Evolutionary conservation across 2,888 invertebrate genomes (phyloP).

Genomic region (Glyphotaelius pellucidus): DNA sequence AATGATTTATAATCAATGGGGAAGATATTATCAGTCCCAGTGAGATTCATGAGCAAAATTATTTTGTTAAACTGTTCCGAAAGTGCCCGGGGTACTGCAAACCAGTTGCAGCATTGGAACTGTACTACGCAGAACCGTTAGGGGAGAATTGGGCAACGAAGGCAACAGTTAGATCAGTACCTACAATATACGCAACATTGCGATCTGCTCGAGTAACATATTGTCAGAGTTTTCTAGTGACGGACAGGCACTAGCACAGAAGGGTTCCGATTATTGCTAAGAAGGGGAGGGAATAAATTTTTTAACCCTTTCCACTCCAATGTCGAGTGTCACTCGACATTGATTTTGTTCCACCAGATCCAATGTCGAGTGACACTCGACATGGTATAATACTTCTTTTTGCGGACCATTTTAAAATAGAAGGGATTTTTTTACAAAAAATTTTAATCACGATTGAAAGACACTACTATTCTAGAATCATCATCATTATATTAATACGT

Average conservation of each 20-base stretch:
- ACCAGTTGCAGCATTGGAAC: conserved; percentile 2
- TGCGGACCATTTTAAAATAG: too few relatives aligned
- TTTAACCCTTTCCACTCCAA: too few relatives aligned
- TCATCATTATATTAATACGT: too few relatives aligned
- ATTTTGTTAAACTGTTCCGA: conserved; percentile 18
- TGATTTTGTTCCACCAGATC: too few relatives aligned
- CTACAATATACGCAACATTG: background rate
- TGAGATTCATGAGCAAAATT: conserved; percentile 2
- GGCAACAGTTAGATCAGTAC: background rate
- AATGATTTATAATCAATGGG: conserved; percentile 15
- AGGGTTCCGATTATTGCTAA: background rate
- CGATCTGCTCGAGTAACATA: background rate
- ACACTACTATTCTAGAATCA: too few relatives aligned
- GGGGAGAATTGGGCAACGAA: background rate
- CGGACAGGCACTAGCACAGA: background rate
- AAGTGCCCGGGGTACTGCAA: background rate
- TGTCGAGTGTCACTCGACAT: too few relatives aligned
- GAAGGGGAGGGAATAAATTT: background rate
- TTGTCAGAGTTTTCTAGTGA: background rate
- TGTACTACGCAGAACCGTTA: conserved; percentile 21
- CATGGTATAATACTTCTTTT: too few relatives aligned
- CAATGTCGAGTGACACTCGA: too few relatives aligned
- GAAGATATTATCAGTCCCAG: conserved; percentile 7
- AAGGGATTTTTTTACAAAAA: too few relatives aligned
- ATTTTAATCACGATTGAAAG: too few relatives aligned